A percentile compares a stretch with the other conserved stretches of the same genome.
These are phyloP conservation scores for Ectropis crepuscularia DNA, from an alignment of 2,888 invertebrate species.

Conservation along the genomic window DNA sequence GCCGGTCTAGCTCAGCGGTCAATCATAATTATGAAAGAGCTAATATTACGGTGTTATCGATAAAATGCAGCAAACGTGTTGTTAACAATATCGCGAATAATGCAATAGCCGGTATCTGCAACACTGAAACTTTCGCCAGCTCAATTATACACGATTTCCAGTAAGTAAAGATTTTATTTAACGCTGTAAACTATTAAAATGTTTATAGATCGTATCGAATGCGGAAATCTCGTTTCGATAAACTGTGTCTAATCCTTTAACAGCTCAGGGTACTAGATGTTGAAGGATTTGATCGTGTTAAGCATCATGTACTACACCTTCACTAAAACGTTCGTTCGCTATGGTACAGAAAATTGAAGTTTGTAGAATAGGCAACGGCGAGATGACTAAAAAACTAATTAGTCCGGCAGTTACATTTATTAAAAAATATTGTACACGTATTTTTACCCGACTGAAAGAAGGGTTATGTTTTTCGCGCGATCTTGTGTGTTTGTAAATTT, in stretches of 20 bases:
- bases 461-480: too few relatives aligned
- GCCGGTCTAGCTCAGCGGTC: constrained; percentile 52
- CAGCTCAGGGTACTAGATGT: not conserved
- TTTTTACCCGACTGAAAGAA: too few relatives aligned
- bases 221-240: not conserved
- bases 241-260: constrained; percentile 4
- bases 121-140: constrained; percentile 12
- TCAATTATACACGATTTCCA: constrained; percentile 4
- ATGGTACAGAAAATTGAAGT: too few relatives aligned
- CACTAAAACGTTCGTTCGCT: too few relatives aligned
- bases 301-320: too few relatives aligned
- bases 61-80: constrained; percentile 44
- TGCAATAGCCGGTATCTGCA: constrained; percentile 1
- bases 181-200: not conserved
- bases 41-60: constrained; percentile 68
- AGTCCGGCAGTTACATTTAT: too few relatives aligned
- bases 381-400: too few relatives aligned
- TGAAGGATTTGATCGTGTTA: too few relatives aligned
- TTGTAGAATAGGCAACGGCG: too few relatives aligned
- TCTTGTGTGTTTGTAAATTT: too few relatives aligned
- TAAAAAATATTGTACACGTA: too few relatives aligned
- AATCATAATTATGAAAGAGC: constrained; percentile 69
- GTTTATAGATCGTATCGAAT: not conserved
- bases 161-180: constrained; percentile 1
- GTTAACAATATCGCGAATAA: constrained; percentile 14